Evolutionary conservation across 2,113 vertebrate genomes (phyloP).

Genomic region (Rousettus leschenaultii): DNA sequence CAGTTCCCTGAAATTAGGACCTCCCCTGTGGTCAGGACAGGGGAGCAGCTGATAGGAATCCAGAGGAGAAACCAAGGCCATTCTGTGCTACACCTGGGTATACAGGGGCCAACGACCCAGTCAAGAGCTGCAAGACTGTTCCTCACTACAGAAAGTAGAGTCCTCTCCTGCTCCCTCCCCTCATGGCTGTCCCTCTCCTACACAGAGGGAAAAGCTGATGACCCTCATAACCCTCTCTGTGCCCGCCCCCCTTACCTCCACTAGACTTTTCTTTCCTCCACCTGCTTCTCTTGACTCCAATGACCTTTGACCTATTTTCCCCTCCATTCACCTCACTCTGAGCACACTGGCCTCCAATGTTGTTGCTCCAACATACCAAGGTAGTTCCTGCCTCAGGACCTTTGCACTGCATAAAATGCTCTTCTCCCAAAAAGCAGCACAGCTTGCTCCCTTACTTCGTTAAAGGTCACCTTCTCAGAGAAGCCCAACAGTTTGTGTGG

Average conservation of each 20-base stretch:
- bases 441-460: not conserved
- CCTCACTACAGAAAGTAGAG: not conserved
- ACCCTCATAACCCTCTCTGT: not conserved
- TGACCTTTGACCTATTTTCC: not conserved
- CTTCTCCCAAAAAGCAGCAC: not conserved
- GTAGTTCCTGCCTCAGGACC: constrained; percentile 9
- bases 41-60: not conserved
- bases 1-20: not conserved
- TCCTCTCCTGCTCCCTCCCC: not conserved
- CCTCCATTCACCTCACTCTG: not conserved
- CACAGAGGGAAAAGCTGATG: not conserved
- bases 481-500: not conserved
- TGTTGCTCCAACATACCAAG: not conserved
- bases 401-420: not conserved
- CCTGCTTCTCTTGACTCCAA: not conserved
- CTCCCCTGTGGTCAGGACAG: not conserved
- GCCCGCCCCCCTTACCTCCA: not conserved
- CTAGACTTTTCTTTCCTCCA: not conserved
- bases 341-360: not conserved
- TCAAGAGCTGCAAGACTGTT: not conserved
- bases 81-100: not conserved
- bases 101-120: not conserved
- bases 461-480: not conserved
- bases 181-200: not conserved
- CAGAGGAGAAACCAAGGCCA: not conserved